These are phyloP conservation scores for Oreochromis grahami DNA, from an alignment of 2,797 vertebrate species.

Conservation along the genomic window DNA sequence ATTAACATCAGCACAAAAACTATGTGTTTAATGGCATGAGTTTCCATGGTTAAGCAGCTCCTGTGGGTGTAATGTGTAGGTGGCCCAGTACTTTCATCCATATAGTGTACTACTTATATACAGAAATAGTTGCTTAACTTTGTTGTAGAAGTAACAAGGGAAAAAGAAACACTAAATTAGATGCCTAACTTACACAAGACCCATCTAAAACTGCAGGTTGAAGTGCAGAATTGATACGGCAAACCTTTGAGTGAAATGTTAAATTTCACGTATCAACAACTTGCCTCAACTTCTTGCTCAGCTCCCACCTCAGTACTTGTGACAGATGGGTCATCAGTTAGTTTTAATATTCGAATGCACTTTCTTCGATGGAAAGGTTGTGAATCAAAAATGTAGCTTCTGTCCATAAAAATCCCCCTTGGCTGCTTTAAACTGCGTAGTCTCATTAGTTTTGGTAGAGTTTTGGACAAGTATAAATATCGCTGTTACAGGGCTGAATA, in stretches of 20 bases:
- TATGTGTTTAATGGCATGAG: neutral
- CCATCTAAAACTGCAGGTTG: neutral
- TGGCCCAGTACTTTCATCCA: neutral
- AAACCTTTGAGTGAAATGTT: neutral
- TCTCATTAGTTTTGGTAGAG: neutral
- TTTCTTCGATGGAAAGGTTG: neutral
- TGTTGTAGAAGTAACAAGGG: neutral
- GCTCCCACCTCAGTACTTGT: neutral
- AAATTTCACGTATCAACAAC: neutral
- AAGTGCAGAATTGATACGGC: neutral
- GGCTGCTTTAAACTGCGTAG: neutral
- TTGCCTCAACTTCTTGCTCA: neutral
- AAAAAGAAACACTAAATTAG: neutral
- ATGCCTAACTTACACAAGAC: neutral
- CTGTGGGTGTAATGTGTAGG: neutral
- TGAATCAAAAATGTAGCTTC: neutral
- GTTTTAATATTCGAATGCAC: constrained; percentile 3
- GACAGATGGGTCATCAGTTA: neutral
- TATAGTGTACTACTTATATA: neutral
- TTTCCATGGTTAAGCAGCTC: neutral
- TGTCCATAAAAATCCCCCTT: neutral
- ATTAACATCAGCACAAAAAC: neutral
- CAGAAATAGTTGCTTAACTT: neutral
- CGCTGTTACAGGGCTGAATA: neutral
- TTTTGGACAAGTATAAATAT: neutral